These are phyloP conservation scores for Zophobas morio DNA, from an alignment of 1,140 invertebrate genomes.

Conservation along the genomic window DNA sequence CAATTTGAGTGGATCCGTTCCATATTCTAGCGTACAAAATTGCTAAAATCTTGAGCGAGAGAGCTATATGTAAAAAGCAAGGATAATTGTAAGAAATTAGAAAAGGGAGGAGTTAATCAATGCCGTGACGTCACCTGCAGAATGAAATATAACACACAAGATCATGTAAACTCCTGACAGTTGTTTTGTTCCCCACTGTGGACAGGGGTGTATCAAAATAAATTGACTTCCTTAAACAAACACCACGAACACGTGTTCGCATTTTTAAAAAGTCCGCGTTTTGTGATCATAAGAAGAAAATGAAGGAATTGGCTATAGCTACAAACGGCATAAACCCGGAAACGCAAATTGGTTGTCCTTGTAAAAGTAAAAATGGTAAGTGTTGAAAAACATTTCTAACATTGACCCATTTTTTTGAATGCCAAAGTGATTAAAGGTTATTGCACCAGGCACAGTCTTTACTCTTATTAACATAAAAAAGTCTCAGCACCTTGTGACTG, in stretches of 20 bases:
- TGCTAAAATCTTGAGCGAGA: conserved; percentile 35
- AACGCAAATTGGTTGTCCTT: conserved; percentile 33
- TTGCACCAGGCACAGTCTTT: not conserved
- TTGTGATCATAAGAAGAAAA: conserved; percentile 3
- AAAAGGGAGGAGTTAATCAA: conserved; percentile 57
- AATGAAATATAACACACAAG: conserved; percentile 53
- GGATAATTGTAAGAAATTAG: conserved; percentile 56
- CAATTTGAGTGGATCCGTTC: conserved; percentile 39
- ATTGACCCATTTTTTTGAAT: too few species aligned
- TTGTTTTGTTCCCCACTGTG: conserved; percentile 38
- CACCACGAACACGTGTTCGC: conserved; percentile 2
- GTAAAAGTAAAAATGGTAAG: conserved; percentile 43
- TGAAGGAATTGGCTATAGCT: conserved; percentile 16
- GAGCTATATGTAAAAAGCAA: conserved; percentile 53
- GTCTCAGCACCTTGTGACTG: conserved; percentile 14
- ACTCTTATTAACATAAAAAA: conserved; percentile 13
- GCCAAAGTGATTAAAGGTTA: not conserved
- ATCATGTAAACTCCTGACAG: conserved; percentile 46
- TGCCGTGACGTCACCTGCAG: conserved; percentile 53
- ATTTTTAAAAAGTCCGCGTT: not conserved
- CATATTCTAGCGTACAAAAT: conserved; percentile 21
- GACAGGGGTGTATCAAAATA: conserved; percentile 24
- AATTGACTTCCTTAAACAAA: not conserved
- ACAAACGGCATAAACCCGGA: conserved; percentile 36
- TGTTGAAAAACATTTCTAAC: too few species aligned